A percentile compares a stretch with the other conserved stretches of the same genome.
phyloP scores from a whole-genome alignment of 2,113 vertebrate species.

The Xiphophorus couchianus region DNA sequence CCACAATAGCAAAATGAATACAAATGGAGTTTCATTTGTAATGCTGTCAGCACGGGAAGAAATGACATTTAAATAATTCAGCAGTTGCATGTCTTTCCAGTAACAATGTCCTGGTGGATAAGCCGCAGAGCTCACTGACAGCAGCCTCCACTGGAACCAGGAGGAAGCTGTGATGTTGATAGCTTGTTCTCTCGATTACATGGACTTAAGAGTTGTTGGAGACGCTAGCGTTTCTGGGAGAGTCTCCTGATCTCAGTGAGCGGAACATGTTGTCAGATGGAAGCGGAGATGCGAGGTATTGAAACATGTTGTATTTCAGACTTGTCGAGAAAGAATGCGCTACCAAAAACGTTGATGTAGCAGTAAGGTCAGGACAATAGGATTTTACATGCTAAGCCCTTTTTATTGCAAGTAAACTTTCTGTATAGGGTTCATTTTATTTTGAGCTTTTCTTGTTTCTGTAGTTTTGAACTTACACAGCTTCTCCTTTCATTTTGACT shows the following conservation, averaged over 20 bases:
- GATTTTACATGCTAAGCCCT: not conserved
- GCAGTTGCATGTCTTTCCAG: constrained; percentile 30
- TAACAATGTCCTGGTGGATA: constrained; percentile 41
- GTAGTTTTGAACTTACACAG: not conserved
- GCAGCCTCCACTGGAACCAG: constrained; percentile 4
- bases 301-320: not conserved
- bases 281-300: not conserved
- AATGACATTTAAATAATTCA: constrained; percentile 54
- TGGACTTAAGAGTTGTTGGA: not conserved
- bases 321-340: constrained; percentile 7
- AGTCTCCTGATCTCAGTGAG: not conserved
- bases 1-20: not conserved
- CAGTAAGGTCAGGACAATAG: not conserved
- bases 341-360: not conserved
- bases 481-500: not conserved
- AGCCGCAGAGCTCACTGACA: constrained; percentile 15
- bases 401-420: not conserved
- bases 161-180: not conserved
- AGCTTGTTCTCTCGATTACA: constrained; percentile 1
- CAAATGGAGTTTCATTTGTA: constrained; percentile 31
- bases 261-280: not conserved
- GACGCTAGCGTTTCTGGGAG: not conserved
- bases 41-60: constrained; percentile 24
- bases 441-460: not conserved
- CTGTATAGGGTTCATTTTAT: not conserved